Conservation (phyloP, 2,113 vertebrate species). For the Etheostoma cragini region DNA sequence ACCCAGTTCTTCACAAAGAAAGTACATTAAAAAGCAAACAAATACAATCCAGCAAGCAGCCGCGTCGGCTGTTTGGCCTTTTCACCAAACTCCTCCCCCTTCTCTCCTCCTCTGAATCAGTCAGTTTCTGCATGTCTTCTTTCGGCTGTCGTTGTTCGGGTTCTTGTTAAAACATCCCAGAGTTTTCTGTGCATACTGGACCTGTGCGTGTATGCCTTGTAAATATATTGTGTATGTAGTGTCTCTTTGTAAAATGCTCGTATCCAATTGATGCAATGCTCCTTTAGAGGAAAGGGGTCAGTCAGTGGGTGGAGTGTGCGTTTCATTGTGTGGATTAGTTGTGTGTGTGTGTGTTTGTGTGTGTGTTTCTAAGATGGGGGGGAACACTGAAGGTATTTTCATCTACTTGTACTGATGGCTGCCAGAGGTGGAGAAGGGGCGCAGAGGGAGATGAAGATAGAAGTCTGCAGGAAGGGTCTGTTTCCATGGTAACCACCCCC, state of each 20-base stretch:
- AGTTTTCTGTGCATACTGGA: slow-evolving; percentile 75
- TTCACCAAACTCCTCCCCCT: slow-evolving; percentile 51
- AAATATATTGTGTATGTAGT: slow-evolving; percentile 16
- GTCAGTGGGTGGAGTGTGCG: slow-evolving; percentile 7
- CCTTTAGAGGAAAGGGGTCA: slow-evolving; percentile 8
- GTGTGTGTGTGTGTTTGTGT: slow-evolving; percentile 28
- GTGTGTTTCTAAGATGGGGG: slow-evolving; percentile 25
- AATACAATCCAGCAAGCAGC: slow-evolving; percentile 79
- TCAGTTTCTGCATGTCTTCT: slow-evolving; percentile 30
- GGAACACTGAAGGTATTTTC: slow-evolving; percentile 51
- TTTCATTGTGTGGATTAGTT: slow-evolving; percentile 29
- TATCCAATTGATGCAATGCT: slow-evolving; percentile 40
- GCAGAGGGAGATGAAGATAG: slow-evolving; percentile 62
- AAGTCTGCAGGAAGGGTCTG: slow-evolving; percentile 70
- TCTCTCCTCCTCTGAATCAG: slow-evolving; percentile 54
- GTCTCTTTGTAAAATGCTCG: slow-evolving; percentile 45
- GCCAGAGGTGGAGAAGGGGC: slow-evolving; percentile 48
- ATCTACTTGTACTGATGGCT: slow-evolving; percentile 60
- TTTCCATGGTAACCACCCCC: slow-evolving; percentile 74
- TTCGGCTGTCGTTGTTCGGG: slow-evolving; percentile 33
- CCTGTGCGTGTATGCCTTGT: slow-evolving; percentile 59
- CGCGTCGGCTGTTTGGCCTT: slow-evolving; percentile 64
- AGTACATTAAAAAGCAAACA: slow-evolving; percentile 80
- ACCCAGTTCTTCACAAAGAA: slow-evolving; percentile 78
- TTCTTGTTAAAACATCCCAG: slow-evolving; percentile 76